Evolutionary conservation across 2,797 vertebrate species (phyloP), one percentile per base, ranked within the genome.

Genomic region (Semotilus atromaculatus): DNA sequence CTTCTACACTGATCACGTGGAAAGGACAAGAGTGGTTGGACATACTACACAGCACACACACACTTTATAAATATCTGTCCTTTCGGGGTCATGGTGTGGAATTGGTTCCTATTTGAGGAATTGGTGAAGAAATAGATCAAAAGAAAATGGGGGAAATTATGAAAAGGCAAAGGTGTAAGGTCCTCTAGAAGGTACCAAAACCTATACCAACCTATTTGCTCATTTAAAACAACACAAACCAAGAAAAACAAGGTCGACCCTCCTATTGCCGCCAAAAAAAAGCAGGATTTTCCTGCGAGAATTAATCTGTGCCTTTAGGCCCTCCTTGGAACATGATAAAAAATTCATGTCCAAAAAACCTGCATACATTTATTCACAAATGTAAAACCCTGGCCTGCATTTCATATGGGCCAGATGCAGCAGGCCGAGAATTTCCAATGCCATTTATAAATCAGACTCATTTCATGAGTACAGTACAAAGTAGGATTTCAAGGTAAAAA

Each of bases 401-500:
- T 92, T 93, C 86, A 88, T 90, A 84, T 88, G 88, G 90, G 89
- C 87, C 84, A 86, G 90, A 72, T 76, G 34, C 66, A 71, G 83
- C 91, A 90, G 91, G 92, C 92, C 91, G 91, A 92, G 91, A 92
- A 92, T 91, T 92, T 92, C 92, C 55, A 93, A 92, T 94, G 92
- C 92, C 93, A 18, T 93, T 91, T 90, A 80, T 91, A 92, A 81
- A 93, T 93, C 93, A 90, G 91, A 93, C 94, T 95, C 94, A 95
- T 94, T 95, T 94, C 88, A 96, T 94, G 94, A 96, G 94, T 94
- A 95, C 95, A 96, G 94, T 95, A 95, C 93, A 92, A 93, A 92
- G 92, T 89, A 78, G 68, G 70, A 80, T 67, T 80, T 81, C 66
- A 82, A 48, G 2, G 18, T 73, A 67, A 72, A 86, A 88, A 80